These are phyloP conservation scores for Rhea pennata DNA, from an alignment of 2,113 vertebrate genomes.

Conservation along the genomic window DNA sequence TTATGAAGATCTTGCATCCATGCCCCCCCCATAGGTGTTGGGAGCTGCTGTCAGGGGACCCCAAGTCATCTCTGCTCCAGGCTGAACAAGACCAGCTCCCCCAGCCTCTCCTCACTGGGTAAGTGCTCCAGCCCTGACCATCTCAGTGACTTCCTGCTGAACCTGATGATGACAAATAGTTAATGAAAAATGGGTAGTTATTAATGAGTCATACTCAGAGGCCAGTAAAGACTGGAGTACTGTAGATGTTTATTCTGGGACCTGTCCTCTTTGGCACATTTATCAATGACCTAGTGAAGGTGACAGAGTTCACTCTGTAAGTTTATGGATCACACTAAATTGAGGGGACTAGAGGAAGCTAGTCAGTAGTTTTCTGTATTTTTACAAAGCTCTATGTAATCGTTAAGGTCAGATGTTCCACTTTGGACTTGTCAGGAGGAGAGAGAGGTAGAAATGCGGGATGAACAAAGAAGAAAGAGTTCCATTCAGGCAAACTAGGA, in stretches of 20 bases:
- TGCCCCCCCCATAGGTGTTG: accelerated
- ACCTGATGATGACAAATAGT: too few species aligned
- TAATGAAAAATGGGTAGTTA: too few species aligned
- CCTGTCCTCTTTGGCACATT: too few species aligned
- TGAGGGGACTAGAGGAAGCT: background rate
- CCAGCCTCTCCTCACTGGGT: background rate
- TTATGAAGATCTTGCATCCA: background rate
- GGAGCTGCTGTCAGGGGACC: background rate
- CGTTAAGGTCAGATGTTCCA: background rate
- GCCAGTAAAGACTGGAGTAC: too few species aligned
- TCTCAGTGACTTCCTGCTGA: background rate
- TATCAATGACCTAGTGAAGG: too few species aligned
- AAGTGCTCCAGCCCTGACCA: accelerated
- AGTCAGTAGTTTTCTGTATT: background rate
- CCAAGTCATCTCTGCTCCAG: background rate
- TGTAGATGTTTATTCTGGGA: too few species aligned
- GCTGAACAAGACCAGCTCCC: background rate
- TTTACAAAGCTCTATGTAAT: background rate
- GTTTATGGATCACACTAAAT: too few species aligned
- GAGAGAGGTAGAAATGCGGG: background rate
- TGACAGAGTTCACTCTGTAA: too few species aligned
- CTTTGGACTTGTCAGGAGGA: background rate
- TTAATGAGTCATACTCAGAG: too few species aligned
- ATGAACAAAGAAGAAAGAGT: background rate
- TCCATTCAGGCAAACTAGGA: background rate